A percentile compares a stretch with the other conserved stretches of the same genome.
Conservation (phyloP, 92 coral and sea anemone species). For the Micromussa lordhowensis region DNA sequence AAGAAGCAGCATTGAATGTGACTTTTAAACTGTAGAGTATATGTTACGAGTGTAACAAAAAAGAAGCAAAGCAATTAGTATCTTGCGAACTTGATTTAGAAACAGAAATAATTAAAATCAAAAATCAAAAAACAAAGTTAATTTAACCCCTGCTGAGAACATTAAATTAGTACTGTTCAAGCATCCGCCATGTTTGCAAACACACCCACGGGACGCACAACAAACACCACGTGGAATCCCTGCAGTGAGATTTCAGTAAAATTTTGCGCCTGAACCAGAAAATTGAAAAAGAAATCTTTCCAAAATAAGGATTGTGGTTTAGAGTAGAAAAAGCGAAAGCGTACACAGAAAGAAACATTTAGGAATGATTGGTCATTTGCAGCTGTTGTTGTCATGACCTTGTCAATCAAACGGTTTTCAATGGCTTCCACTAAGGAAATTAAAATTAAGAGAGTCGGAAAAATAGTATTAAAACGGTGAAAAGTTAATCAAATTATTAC, state of each 20-base stretch:
- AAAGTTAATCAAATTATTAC: not conserved
- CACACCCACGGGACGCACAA: slow-evolving; percentile 15
- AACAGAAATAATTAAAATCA: not conserved
- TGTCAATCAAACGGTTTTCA: not conserved
- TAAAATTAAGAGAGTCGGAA: not conserved
- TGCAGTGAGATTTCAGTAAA: not conserved
- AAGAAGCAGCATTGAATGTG: too few species aligned
- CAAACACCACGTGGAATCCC: slow-evolving; percentile 37
- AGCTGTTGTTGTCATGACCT: slow-evolving; percentile 3
- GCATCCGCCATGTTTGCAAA: slow-evolving; percentile 35
- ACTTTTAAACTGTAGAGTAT: not conserved
- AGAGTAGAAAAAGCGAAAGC: not conserved
- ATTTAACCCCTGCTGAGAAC: slow-evolving; percentile 43
- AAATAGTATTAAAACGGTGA: not conserved
- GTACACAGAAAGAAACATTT: not conserved
- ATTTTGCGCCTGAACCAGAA: not conserved
- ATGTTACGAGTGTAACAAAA: not conserved
- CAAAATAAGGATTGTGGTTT: not conserved
- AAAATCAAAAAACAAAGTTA: not conserved
- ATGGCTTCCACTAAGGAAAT: not conserved
- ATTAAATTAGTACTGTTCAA: not conserved
- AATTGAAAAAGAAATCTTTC: not conserved
- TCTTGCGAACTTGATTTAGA: not conserved
- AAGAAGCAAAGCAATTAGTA: not conserved
- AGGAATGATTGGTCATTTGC: not conserved